These are phyloP conservation scores for Muschampia staudingeri DNA, from an alignment of 2,888 invertebrate genomes.

Conservation along the genomic window DNA sequence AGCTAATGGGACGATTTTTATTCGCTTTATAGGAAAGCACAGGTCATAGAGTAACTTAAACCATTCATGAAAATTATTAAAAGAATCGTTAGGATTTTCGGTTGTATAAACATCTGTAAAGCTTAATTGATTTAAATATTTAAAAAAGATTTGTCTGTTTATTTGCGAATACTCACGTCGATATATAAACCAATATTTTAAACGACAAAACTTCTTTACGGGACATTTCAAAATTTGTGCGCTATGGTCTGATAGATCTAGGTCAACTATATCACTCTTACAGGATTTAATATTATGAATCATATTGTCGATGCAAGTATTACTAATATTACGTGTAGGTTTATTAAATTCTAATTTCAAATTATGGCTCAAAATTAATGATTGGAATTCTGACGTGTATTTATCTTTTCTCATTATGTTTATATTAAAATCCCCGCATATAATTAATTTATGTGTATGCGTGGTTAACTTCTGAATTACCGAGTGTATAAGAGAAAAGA, in stretches of 20 bases:
- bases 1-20: neutral
- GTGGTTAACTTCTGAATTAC: neutral
- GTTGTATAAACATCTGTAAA: neutral
- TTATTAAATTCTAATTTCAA: slow-evolving; percentile 8
- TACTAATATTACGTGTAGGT: slow-evolving; percentile 5
- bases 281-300: neutral
- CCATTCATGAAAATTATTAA: neutral
- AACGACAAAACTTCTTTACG: neutral
- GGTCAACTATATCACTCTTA: neutral
- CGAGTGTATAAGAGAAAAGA: neutral
- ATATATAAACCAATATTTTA: slow-evolving; percentile 11
- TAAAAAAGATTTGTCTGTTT: neutral
- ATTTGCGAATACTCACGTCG: slow-evolving; percentile 10
- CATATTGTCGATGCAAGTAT: neutral
- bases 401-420: no score
- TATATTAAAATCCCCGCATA: no score
- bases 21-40: slow-evolving; percentile 3
- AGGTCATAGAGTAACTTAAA: slow-evolving; percentile 18
- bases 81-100: neutral
- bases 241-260: slow-evolving; percentile 5
- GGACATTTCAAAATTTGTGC: slow-evolving; percentile 28
- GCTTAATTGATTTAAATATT: neutral
- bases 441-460: no score
- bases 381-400: neutral
- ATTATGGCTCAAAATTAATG: neutral